Base-by-base conservation (phyloP, 1,140 invertebrate species). In the Lepeophtheirus salmonis region DNA sequence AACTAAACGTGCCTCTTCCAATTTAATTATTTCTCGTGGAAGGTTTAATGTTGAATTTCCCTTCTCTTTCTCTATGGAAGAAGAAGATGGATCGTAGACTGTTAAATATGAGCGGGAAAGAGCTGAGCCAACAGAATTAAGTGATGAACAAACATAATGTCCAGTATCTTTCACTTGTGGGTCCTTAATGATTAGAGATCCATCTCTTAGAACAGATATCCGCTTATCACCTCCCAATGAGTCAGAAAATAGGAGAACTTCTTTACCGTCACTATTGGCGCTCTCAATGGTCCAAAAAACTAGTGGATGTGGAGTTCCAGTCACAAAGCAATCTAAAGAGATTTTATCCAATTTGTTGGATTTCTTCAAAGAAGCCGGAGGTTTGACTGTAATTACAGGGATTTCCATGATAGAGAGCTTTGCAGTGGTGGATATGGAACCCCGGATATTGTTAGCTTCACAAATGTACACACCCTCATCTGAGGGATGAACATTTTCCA, bases 301-400 rank as follows among this genome's bases (percentile, higher is more conserved):
- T 1, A 20, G 14, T 14, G 59, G 59, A n/a, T 50, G 54, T 16
- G 59, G 59, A 2, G 48, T 53, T 16, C 59, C 59, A 16, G 59
- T 50, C 21, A 53, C 50, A 20, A 61, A 14, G 25, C 59, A 61
- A 20, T 53, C 51, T 18, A 61, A 24, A 10, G 21, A 55, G 2
- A 61, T 16, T 13, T 20, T 17, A 21, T 17, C 25, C 1, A 16
- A 14, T 3, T 20, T 20, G 18, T 52, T 26, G 1, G 50, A 12
- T 17, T 53, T 20, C 13, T n/a, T 17, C 6, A 61, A 12, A 25
- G 54, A 48, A 14, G 59, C 50, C n/a, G 41, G 49, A 25, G 59
- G 59, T 41, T 61, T 61, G 14, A 61, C 59, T 3, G 59, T 54
- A 17, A 61, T 61, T 2, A 61, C 51, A 13, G 59, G 59, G 2